Base-by-base conservation (phyloP, 1,140 invertebrate genomes). In the Uloborus diversus region DNA sequence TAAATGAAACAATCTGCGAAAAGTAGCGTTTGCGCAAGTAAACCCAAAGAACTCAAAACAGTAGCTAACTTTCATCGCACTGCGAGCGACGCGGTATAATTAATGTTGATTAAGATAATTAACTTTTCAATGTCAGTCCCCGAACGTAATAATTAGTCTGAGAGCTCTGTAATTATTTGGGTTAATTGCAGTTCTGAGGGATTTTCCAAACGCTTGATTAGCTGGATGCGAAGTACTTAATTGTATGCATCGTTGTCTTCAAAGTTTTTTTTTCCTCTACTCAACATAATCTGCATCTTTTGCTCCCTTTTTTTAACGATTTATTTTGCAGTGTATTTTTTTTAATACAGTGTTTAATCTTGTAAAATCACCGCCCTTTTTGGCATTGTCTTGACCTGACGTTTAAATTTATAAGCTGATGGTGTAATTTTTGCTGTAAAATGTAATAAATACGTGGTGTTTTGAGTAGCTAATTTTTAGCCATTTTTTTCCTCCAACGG, bases 51-150 rank as follows among this genome's bases (percentile, higher is more conserved):
- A 68, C 65, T 68, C 65, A 47, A 68, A 49, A 49, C 9, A 14
- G 47, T 66, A 27, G 64, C 42, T 42, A 49, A 42, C 64, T 66
- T 66, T 66, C 64, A 49, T 47, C 14, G 20, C n/a, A 7, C 30
- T 14, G 28, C 47, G 37, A n/a, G 47, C 28, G 30, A 56, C 30
- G 23, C 68, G 51, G 20, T 57, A 70, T 70, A 70, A 70, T 70
- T 70, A 70, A 70, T 70, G 68, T 70, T 70, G 68, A 70, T 70
- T 70, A 70, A 70, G 68, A 70, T 53, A 70, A 70, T 70, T 70
- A 70, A 70, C 68, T 70, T 70, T 70, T 70, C 68, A 70, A 57
- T 70, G 68, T 70, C 68, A 70, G 68, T 56, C 68, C 13, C 3
- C 17, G 30, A 70, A 70, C 68, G 68, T 57, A 70, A 70, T 70